phyloP scores from a whole-genome alignment of 2,888 invertebrate genomes.

The Entomobrya proxima region DNA sequence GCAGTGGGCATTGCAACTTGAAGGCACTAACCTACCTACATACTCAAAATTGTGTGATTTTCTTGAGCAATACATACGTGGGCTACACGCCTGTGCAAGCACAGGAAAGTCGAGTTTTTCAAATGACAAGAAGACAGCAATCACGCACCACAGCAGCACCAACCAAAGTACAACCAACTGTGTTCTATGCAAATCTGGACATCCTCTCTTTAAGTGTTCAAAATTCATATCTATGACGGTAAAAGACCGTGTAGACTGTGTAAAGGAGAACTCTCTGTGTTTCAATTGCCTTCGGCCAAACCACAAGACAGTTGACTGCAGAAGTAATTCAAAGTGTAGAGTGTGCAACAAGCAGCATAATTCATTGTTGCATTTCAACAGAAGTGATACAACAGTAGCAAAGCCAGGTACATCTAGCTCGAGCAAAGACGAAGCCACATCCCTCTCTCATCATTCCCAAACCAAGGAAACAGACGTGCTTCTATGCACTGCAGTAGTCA shows the following conservation, averaged over 20 bases:
- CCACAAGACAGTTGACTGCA: neutral
- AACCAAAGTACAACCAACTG: neutral
- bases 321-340: neutral
- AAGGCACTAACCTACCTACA: neutral
- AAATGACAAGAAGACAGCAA: neutral
- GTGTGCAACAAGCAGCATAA: neutral
- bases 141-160: neutral
- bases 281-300: neutral
- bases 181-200: neutral
- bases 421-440: too few species aligned
- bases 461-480: neutral
- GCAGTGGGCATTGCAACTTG: slow-evolving; percentile 15
- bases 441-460: neutral
- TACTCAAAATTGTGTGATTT: neutral
- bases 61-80: slow-evolving; percentile 11
- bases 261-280: neutral
- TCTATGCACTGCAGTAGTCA: neutral
- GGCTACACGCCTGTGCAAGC: neutral
- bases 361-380: neutral
- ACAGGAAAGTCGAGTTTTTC: neutral
- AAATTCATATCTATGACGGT: neutral
- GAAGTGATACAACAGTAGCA: neutral
- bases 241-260: neutral
- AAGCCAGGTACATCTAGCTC: neutral
- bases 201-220: neutral